phyloP scores from a whole-genome alignment of 2,113 vertebrate species.

The Leptosomus discolor region DNA sequence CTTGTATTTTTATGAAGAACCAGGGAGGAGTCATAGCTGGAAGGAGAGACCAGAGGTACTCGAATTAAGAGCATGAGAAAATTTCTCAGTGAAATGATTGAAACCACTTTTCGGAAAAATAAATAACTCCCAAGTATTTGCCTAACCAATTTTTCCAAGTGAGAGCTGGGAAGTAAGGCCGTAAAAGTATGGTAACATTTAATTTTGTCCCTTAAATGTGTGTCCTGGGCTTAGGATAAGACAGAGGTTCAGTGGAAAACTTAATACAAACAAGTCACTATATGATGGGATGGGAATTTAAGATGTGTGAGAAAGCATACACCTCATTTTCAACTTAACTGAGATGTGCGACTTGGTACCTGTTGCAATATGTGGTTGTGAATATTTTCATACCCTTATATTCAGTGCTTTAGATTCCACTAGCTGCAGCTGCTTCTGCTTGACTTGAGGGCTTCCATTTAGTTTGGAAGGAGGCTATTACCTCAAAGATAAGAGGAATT shows the following conservation, averaged over 20 bases:
- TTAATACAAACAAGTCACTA: background rate
- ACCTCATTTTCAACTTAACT: background rate
- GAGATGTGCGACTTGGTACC: background rate
- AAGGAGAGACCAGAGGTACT: background rate
- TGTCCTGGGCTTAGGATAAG: background rate
- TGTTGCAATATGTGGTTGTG: fast-evolving
- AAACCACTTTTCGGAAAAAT: background rate
- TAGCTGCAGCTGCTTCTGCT: background rate
- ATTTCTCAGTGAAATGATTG: background rate
- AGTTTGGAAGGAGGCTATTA: background rate
- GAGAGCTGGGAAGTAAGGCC: background rate
- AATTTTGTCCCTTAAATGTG: background rate
- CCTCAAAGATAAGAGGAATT: background rate
- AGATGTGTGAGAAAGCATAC: background rate
- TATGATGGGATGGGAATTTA: background rate
- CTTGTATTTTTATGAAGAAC: background rate
- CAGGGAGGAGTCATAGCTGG: fast-evolving
- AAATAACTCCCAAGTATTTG: fast-evolving
- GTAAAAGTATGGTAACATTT: background rate
- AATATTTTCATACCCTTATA: background rate
- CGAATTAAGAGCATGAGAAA: background rate
- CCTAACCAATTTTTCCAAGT: background rate
- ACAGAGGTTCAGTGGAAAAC: background rate
- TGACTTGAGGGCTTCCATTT: background rate
- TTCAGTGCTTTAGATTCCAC: background rate